A percentile compares a stretch with the other conserved stretches of the same genome.
These are phyloP conservation scores for Callorhinus ursinus DNA, from an alignment of 2,113 vertebrate genomes.

Conservation along the genomic window DNA sequence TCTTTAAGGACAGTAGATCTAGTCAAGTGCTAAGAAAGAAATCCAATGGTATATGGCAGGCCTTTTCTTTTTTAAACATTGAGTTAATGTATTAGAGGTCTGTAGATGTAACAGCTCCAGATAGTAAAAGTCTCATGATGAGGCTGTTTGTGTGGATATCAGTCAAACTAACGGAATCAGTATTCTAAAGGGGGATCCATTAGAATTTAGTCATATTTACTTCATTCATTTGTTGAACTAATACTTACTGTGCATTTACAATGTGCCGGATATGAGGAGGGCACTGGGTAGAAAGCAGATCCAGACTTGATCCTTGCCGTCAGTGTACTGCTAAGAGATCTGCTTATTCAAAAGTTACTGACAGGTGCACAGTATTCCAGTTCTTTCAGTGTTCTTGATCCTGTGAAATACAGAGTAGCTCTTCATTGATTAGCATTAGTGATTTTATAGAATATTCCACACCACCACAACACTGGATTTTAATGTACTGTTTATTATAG, in stretches of 20 bases:
- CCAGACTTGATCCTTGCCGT: background rate
- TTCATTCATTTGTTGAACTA: background rate
- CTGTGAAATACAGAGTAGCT: background rate
- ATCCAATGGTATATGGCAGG: background rate
- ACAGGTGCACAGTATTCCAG: background rate
- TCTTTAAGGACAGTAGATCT: background rate
- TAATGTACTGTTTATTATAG: background rate
- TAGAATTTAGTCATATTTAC: background rate
- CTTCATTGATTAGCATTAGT: background rate
- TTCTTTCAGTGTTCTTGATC: background rate
- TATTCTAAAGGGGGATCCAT: background rate
- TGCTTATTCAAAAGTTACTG: background rate
- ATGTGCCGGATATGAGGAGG: fast-evolving
- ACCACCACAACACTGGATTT: background rate
- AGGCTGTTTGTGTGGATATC: background rate
- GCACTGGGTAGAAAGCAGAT: background rate
- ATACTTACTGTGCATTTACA: background rate
- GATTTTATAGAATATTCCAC: background rate
- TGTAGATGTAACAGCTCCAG: background rate
- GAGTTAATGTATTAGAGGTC: background rate
- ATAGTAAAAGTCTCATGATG: background rate
- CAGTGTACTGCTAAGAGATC: fast-evolving
- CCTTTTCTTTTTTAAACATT: background rate
- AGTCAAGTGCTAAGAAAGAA: background rate
- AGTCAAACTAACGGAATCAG: background rate